Percentiles rank a stretch among this genome's conserved stretches.
phyloP scores from a whole-genome alignment of 2,888 invertebrate species.

The Adela reaumurella region DNA sequence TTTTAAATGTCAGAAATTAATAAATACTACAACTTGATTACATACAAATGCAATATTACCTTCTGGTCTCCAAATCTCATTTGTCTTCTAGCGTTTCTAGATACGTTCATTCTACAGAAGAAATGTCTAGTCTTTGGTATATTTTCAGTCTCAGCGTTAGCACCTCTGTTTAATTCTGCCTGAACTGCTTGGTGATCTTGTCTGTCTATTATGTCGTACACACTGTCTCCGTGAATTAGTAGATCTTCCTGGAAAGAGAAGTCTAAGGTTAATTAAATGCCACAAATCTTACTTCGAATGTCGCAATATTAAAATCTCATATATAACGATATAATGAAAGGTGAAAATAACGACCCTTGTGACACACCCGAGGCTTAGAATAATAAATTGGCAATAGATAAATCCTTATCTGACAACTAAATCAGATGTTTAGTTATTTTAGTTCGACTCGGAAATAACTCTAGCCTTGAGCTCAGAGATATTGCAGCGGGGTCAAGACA shows the following conservation, averaged over 20 bases:
- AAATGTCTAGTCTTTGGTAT: constrained; percentile 72
- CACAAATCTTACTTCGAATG: too few species aligned
- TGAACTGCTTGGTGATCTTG: constrained; percentile 97
- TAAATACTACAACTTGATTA: neutral
- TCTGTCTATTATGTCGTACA: constrained; percentile 98
- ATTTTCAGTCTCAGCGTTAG: constrained; percentile 49
- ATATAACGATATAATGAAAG: too few species aligned
- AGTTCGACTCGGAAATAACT: neutral
- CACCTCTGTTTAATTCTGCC: constrained; percentile 75
- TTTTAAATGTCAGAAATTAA: too few species aligned
- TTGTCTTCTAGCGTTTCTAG: constrained; percentile 93
- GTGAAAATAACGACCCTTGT: too few species aligned
- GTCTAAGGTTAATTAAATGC: too few species aligned
- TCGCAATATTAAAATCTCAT: too few species aligned
- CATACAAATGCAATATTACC: constrained; percentile 55
- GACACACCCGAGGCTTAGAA: too few species aligned
- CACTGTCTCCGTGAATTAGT: constrained; percentile 96
- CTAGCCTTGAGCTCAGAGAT: neutral
- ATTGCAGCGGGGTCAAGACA: neutral
- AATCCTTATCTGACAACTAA: too few species aligned
- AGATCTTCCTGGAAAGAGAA: constrained; percentile 79
- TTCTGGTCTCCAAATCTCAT: constrained; percentile 99
- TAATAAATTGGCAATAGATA: too few species aligned
- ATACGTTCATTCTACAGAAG: constrained; percentile 98
- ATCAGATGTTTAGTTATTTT: neutral